A percentile compares a stretch with the other conserved stretches of the same genome.
These are phyloP conservation scores for Chiridota heheva DNA, from an alignment of 35 echinoderm and acorn worm species.

Conservation along the genomic window DNA sequence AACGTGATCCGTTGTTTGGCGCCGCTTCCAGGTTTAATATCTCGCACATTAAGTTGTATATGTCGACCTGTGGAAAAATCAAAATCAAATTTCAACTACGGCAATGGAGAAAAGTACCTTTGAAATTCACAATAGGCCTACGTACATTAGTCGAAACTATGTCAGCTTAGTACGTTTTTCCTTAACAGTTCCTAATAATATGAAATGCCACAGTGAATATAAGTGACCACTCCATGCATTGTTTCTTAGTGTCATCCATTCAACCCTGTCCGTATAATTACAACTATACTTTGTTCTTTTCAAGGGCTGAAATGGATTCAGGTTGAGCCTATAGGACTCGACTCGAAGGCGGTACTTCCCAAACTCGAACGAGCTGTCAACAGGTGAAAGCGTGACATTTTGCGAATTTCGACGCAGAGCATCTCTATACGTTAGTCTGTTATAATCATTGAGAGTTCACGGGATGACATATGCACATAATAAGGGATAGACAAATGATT, in stretches of 20 bases:
- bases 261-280: background rate
- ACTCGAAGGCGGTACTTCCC: no score
- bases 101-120: background rate
- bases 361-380: no score
- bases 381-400: no score
- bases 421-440: no score
- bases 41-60: constrained; percentile 75
- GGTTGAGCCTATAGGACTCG: no score
- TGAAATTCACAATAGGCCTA: background rate
- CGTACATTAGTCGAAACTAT: background rate
- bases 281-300: no score
- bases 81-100: background rate
- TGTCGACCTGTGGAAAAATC: constrained; percentile 28
- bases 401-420: no score
- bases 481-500: no score
- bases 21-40: constrained; percentile 51
- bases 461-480: no score
- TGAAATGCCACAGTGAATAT: background rate
- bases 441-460: no score
- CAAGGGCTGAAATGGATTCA: no score
- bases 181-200: background rate
- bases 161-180: background rate
- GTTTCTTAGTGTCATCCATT: background rate
- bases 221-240: background rate
- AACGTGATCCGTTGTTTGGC: constrained; percentile 75